Base-by-base conservation (phyloP, 2,888 invertebrate species). In the Pilophorus perplexus region DNA sequence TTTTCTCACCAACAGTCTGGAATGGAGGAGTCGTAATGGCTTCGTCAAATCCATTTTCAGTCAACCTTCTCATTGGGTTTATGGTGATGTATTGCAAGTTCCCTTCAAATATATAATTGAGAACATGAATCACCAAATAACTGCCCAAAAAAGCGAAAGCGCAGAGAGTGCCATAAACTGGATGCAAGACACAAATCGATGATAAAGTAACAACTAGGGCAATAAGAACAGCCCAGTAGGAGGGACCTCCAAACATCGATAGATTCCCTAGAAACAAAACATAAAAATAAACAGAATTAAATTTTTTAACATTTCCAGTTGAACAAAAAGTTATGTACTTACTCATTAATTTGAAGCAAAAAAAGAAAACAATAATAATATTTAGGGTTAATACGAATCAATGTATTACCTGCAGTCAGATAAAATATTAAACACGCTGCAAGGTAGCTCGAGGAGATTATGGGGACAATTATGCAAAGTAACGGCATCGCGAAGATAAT, bases 11-110 rank as follows among this genome's bases (percentile, higher is more conserved):
- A 14, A 8, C 2, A 52, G 28, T 52, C 6, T 27, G 23, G 2
- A 52, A 25, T 3, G 28, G 28, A 5, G 52, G 52, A 1, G 28
- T 14, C 8, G 52, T 28, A 28, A 52, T 52, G 3, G 52, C 27
- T 16, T 27, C 12, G 2, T 52, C 16, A 16, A 52, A 52, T 25
- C 52, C 52, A 10, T 52, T 18, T n/a, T 28, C 33, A 14, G 52
- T 52, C 2, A 52, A 12, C 28, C 52, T 27, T 14, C 52, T 52
- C 14, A 52, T 14, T 5, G 52, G 52, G 20, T 52, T 52, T 4
- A 52, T 52, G 18, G 28, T 18, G 10, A 52, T n/a, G 8, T 52
- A 28, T 5, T 33, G n/a, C 28, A 52, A n/a, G n/a, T 4, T 12
- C 5, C 16, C 12, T 3, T 3, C 28, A 1, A 27, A 14, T 10